These are phyloP conservation scores for Prietella phreatophila DNA, from an alignment of 2,113 vertebrate species.

Conservation along the genomic window DNA sequence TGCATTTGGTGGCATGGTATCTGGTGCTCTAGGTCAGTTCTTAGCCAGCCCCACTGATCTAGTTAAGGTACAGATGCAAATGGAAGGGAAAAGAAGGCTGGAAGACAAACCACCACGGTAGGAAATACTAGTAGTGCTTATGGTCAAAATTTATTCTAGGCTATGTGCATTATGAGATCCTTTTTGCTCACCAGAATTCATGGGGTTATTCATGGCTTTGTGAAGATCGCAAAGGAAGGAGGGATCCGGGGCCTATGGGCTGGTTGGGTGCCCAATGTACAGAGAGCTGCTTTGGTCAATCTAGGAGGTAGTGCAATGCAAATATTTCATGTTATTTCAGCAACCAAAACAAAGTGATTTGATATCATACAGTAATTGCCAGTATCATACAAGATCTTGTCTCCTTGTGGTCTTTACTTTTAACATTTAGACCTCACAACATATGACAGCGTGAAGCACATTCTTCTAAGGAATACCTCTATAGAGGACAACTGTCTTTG, in stretches of 20 bases:
- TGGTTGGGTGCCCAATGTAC: conserved; percentile 85
- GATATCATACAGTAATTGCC: neutral
- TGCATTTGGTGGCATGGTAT: conserved; percentile 76
- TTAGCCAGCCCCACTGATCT: conserved; percentile 83
- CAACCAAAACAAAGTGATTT: neutral
- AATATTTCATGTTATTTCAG: neutral
- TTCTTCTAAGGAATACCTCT: conserved; percentile 75
- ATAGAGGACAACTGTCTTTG: conserved; percentile 78
- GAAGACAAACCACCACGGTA: conserved; percentile 82
- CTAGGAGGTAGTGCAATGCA: conserved; percentile 76
- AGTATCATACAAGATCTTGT: neutral
- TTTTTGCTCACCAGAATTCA: conserved; percentile 62
- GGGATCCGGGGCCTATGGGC: conserved; percentile 83
- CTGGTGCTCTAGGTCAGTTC: conserved; percentile 82
- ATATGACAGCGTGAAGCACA: conserved; percentile 82
- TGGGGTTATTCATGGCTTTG: conserved; percentile 78
- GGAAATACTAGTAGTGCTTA: conserved; percentile 31
- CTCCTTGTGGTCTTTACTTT: neutral
- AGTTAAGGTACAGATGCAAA: conserved; percentile 88
- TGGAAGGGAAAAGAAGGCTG: conserved; percentile 80
- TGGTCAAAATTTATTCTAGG: neutral
- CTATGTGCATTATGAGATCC: neutral
- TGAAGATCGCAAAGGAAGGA: conserved; percentile 80
- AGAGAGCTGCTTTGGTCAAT: conserved; percentile 84
- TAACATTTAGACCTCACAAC: conserved; percentile 77